Evolutionary conservation across 2,888 invertebrate species (phyloP), one percentile per base, ranked within the genome.

Genomic region (Tyria jacobaeae): DNA sequence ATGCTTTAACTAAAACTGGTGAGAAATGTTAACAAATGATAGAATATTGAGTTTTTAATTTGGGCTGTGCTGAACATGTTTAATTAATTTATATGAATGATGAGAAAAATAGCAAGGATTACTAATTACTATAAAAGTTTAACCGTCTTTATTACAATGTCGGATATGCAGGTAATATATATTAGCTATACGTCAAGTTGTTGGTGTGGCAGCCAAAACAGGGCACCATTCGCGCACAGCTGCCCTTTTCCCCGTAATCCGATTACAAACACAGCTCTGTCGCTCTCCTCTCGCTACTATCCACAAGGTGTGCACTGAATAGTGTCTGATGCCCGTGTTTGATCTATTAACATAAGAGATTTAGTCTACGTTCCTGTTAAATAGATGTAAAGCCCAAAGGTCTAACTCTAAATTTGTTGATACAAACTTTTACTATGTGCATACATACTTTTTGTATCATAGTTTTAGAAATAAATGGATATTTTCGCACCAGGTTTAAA

Each of bases 121-220:
- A n/a, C 12, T 0, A 31, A 54, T 31, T 3, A 21, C 44, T 5
- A 12, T 14, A 14, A 54, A 47, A 24, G 17, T 53, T 6, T 4
- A 35, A 37, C 35, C 7, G 0, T 31, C 31, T 54, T 39, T 39
- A 49, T 49, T 41, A 24, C 15, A 24, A 41, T 49, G 49, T 25
- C 21, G 48, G 7, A 34, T 47, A 67, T 66, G 57, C 81, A 81
- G 82, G 79, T 82, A 76, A 82, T 74, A 71, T 75, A 80, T 82
- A 80, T 81, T 78, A 80, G 77, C 73, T 76, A 82, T 82, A 76
- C 78, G 76, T 82, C 81, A 81, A 76, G 78, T 76, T 81, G 80
- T 71, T 67, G 68, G 65, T 52, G 62, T 50, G 60, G 68, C 70
- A 60, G 64, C 61, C 63, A 75, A 73, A 64, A 76, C 73, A 75